Percentiles rank a stretch among this genome's conserved stretches.
Evolutionary conservation across 2,888 invertebrate species (phyloP).

Genomic region (Platypus cylindrus): DNA sequence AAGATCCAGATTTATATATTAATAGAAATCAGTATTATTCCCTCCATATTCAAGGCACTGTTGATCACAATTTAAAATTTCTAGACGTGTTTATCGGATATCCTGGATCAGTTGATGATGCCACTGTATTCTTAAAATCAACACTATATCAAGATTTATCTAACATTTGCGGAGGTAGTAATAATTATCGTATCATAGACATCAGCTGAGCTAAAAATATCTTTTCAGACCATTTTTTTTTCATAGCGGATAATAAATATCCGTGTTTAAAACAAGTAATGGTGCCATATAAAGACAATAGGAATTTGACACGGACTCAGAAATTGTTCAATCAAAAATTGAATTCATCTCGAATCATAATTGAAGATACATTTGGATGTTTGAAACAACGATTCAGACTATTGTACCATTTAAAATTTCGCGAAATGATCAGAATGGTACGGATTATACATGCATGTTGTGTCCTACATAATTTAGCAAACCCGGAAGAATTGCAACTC

Average conservation of each 20-base stretch:
- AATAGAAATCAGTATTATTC: conserved; percentile 10
- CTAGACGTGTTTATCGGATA: conserved; percentile 11
- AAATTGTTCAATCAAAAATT: conserved; percentile 3
- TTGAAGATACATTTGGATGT: conserved; percentile 12
- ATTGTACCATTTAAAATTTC: conserved; percentile 9
- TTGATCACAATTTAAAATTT: conserved; percentile 5
- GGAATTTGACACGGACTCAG: conserved; percentile 4
- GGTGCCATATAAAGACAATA: conserved; percentile 9
- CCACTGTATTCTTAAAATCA: conserved; percentile 11
- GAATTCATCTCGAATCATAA: conserved; percentile 2
- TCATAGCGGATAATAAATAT: conserved; percentile 11
- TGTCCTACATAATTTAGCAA: conserved; percentile 7
- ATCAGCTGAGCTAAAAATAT: too few relatives aligned
- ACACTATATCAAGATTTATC: conserved; percentile 3
- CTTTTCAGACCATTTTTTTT: too few relatives aligned
- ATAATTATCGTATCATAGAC: too few relatives aligned
- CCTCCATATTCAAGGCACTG: conserved; percentile 7
- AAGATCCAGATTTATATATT: conserved; percentile 9
- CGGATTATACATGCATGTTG: conserved; percentile 6
- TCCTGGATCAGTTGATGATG: conserved; percentile 16
- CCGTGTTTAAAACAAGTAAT: conserved; percentile 8
- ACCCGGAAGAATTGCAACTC: too few relatives aligned
- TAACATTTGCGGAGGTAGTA: conserved; percentile 8
- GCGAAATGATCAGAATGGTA: neutral
- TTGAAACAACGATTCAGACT: conserved; percentile 12